Base-by-base conservation (phyloP, 23 tunicate species). In the Styela clava region DNA sequence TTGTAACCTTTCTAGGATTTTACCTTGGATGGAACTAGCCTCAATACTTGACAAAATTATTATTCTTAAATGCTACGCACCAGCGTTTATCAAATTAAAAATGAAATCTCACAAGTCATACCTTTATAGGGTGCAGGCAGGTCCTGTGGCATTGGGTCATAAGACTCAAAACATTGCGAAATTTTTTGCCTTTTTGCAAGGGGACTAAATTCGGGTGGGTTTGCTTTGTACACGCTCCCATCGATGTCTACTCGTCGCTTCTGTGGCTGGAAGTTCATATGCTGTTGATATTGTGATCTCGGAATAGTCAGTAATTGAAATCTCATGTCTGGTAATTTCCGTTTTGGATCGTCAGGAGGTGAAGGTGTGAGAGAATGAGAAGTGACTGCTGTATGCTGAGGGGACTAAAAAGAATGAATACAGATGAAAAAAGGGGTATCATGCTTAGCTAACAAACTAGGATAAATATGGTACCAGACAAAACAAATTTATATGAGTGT, bases 211-310 rank as follows among this genome's bases (percentile, higher is more conserved):
- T 5, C 56, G 12, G 56, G 56, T 44, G 56, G 12, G 12, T 44
- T 44, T 5, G 56, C 56, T 44, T 44, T 44, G 56, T 44, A 12
- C 9, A 44, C 7, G 12, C 9, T 5, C 9, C 56, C 56, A 44
- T 12, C 56, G 7, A 5, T 44, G 12, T 12, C 56, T 12, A 44
- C 56, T 5, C 7, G 56, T 44, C 12, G 56, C 12, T 44, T 44
- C 56, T 5, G 7, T 44, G 56, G 56, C 12, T 44, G 56, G 56
- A 44, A 44, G 12, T 12, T 44, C 9, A 71, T 35, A 32, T 71
- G 77, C 34, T 34, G 35, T 35, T 71, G 35, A 71, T 71, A 71
- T 71, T 71, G 77, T 2, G 77, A 28, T 71, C 29, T 71, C 35
- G 77, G 77, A 26, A 71, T 71, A 5, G 77, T 32, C 18, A 71